Conservation (phyloP, 2,797 vertebrate species). For the Miichthys miiuy region DNA sequence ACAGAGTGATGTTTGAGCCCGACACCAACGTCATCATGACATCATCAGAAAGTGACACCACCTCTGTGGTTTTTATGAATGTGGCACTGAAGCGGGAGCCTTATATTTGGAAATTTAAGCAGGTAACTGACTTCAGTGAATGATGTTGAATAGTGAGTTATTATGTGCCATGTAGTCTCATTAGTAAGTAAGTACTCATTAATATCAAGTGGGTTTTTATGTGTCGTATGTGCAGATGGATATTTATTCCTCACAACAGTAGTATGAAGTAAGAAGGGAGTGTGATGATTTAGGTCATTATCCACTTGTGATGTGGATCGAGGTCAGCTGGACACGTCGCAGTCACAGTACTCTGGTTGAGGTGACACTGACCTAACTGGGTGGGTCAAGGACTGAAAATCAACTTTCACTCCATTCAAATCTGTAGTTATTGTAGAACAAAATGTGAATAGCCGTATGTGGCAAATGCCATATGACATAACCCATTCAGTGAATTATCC, state of each 20-base stretch:
- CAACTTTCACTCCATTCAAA: neutral
- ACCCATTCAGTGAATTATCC: constrained; percentile 12
- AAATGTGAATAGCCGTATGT: neutral
- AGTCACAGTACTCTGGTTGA: constrained; percentile 40
- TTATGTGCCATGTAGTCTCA: neutral
- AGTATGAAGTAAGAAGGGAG: neutral
- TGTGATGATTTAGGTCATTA: neutral
- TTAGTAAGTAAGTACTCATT: neutral
- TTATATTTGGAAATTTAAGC: constrained; percentile 69
- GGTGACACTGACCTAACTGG: constrained; percentile 60
- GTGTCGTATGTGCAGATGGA: too few species aligned
- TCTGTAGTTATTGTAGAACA: neutral
- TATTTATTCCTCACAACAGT: neutral
- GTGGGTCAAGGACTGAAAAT: constrained; percentile 20
- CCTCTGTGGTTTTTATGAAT: constrained; percentile 69
- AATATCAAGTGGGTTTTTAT: too few species aligned
- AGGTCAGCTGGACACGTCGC: constrained; percentile 9
- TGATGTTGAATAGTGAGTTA: neutral
- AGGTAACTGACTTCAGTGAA: constrained; percentile 43
- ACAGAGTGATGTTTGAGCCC: constrained; percentile 67
- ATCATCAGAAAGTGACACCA: constrained; percentile 67
- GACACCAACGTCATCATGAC: constrained; percentile 59
- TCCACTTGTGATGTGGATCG: neutral
- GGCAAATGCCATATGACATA: neutral
- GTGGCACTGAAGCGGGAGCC: constrained; percentile 58